phyloP scores from a whole-genome alignment of 2,888 invertebrate genomes.

The Melipona bicolor region DNA sequence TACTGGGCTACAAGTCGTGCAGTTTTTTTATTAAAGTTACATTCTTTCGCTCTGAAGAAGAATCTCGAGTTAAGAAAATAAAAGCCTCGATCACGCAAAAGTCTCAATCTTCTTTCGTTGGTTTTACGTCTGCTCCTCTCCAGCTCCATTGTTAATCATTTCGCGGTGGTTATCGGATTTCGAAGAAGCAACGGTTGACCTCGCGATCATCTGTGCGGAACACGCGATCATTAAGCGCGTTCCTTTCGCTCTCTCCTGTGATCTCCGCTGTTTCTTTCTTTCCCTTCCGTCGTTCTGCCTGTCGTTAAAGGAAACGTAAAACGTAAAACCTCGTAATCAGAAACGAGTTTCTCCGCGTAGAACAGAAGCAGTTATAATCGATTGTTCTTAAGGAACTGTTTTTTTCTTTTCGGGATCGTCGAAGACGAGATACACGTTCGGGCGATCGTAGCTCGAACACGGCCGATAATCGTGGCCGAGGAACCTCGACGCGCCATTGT shows the following conservation, averaged over 20 bases:
- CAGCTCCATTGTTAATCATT: conserved; percentile 38
- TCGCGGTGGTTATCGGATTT: conserved; percentile 24
- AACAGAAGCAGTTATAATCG: background rate
- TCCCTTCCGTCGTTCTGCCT: too few relatives aligned
- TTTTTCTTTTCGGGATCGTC: background rate
- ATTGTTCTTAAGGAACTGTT: background rate
- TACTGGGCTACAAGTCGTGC: too few relatives aligned
- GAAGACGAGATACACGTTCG: conserved; percentile 11
- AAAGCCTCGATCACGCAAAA: too few relatives aligned
- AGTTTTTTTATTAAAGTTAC: too few relatives aligned
- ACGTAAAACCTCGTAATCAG: conserved; percentile 16
- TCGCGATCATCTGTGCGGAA: conserved; percentile 42
- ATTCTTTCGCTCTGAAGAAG: too few relatives aligned
- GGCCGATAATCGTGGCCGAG: conserved; percentile 47
- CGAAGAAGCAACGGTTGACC: conserved; percentile 25
- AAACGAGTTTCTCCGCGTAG: conserved; percentile 2
- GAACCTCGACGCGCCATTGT: conserved; percentile 47
- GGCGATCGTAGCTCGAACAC: conserved; percentile 6
- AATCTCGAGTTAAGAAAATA: too few relatives aligned
- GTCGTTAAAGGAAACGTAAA: background rate
- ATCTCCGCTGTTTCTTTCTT: background rate
- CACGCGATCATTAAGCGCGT: conserved; percentile 40
- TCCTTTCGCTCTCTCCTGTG: conserved; percentile 13
- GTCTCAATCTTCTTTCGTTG: background rate
- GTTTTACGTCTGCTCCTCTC: background rate